Base-by-base conservation (phyloP, 2,888 invertebrate species). In the Hydropsyche betteni region DNA sequence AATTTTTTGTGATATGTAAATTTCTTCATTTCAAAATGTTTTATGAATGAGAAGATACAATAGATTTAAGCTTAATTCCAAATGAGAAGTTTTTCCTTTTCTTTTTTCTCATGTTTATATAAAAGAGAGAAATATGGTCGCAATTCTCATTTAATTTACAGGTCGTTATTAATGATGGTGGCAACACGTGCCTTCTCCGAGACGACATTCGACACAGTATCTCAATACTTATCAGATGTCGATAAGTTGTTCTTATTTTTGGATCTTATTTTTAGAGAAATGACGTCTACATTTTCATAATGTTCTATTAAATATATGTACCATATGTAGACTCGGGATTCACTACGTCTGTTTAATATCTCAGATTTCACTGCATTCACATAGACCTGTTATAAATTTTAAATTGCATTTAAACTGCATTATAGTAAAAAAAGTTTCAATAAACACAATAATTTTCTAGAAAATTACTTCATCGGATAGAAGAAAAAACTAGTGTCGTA, bases 141-240 rank as follows among this genome's bases (percentile, higher is more conserved):
- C 75, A 75, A 70, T 69, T 53, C 71, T 72, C 72, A 55, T 88
- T 88, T 87, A 86, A 86, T 86, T 88, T 88, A 83, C 88, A 88
- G 88, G 88, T 88, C 88, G 87, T 84, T 87, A 86, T 87, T 88
- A 87, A 84, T 86, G 71, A 61, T 68, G 74, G 68, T 6, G 68
- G 74, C 14, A 38, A 33, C 34, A 34, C 72, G 58, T 72, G 72
- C 72, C 72, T 72, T 72, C 72, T 72, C 4, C 61, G 34, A 24
- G 72, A 61, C 38, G 58, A 70, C 55, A 14, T 72, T 55, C 55
- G 72, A 58, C 72, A 72, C 16, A 38, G 51, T 70, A 12, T n/a
- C 33, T n/a, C 70, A 70, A 70, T 70, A 70, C 53, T 70, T 72
- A 72, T 38, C 34, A 55, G 72, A 61, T 58, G 55, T 58, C 61